Evolutionary conservation across 2,797 vertebrate genomes (phyloP).

Genomic region (Brotula barbata): DNA sequence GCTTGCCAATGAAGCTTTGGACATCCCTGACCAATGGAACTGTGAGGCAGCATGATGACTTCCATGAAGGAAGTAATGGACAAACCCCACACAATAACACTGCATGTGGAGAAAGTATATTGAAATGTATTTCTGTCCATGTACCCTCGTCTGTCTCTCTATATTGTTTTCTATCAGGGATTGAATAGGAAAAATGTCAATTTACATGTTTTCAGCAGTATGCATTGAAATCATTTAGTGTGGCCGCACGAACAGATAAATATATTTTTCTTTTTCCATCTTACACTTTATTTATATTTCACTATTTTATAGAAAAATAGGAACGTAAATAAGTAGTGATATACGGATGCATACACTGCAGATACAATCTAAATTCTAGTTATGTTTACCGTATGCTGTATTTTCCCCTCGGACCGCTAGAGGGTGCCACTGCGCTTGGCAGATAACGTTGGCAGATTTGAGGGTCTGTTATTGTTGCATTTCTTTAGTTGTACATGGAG

Average conservation of each 20-base stretch:
- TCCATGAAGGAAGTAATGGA: conserved; percentile 58
- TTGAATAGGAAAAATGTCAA: conserved; percentile 33
- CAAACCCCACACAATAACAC: conserved; percentile 45
- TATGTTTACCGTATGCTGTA: no score
- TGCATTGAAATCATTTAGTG: conserved; percentile 33
- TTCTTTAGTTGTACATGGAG: no score
- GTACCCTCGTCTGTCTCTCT: conserved; percentile 31
- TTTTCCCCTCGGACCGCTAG: no score
- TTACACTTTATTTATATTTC: conserved; percentile 12
- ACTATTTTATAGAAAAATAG: conserved; percentile 20
- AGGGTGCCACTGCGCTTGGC: no score
- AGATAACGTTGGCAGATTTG: no score
- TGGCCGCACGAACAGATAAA: conserved; percentile 9
- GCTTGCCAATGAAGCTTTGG: conserved; percentile 57
- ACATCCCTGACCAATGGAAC: conserved; percentile 45
- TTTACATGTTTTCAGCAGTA: conserved; percentile 27
- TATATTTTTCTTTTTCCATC: conserved; percentile 19
- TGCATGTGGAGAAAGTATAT: conserved; percentile 37
- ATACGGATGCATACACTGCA: background rate
- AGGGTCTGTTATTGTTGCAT: no score
- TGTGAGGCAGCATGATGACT: conserved; percentile 51
- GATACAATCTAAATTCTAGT: background rate
- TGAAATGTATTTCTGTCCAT: conserved; percentile 51
- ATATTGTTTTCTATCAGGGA: conserved; percentile 43
- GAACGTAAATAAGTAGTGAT: conserved; percentile 18